Evolutionary conservation across 2,113 vertebrate genomes (phyloP).

Genomic region (Pristiophorus japonicus): DNA sequence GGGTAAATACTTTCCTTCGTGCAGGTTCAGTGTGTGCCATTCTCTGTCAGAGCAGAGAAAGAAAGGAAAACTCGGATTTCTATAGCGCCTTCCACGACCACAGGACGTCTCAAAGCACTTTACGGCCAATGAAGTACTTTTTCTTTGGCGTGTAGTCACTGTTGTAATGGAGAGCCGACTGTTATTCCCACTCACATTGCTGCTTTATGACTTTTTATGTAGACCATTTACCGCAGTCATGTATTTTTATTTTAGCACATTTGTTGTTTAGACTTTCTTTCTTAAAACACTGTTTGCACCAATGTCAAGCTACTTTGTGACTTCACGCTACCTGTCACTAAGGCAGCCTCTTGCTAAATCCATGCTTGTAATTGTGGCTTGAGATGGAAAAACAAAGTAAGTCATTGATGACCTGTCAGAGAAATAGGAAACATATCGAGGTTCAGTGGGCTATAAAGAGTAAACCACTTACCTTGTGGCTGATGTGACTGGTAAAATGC

Average conservation of each 20-base stretch:
- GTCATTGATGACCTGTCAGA: no score
- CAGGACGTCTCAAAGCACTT: no score
- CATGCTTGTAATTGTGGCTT: neutral
- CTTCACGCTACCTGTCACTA: neutral
- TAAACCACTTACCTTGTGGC: neutral
- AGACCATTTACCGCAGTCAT: neutral
- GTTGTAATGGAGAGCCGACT: no score
- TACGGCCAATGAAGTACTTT: no score
- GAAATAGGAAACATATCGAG: neutral
- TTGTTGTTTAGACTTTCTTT: neutral
- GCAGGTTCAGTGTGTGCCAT: neutral
- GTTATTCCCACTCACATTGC: neutral
- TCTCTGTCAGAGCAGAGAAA: neutral
- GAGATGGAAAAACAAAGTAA: no score
- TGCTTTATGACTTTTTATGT: neutral
- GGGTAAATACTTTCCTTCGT: conserved; percentile 54
- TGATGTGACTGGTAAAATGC: neutral
- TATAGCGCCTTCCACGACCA: no score
- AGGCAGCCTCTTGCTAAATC: neutral
- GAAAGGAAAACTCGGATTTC: no score
- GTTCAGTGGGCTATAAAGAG: neutral
- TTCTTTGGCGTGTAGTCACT: no score
- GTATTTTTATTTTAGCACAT: no score
- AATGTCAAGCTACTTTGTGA: neutral
- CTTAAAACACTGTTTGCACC: neutral